Percentiles rank a stretch among this genome's conserved stretches.
phyloP scores from a whole-genome alignment of 2,113 vertebrate genomes.

The Laticauda colubrina region DNA sequence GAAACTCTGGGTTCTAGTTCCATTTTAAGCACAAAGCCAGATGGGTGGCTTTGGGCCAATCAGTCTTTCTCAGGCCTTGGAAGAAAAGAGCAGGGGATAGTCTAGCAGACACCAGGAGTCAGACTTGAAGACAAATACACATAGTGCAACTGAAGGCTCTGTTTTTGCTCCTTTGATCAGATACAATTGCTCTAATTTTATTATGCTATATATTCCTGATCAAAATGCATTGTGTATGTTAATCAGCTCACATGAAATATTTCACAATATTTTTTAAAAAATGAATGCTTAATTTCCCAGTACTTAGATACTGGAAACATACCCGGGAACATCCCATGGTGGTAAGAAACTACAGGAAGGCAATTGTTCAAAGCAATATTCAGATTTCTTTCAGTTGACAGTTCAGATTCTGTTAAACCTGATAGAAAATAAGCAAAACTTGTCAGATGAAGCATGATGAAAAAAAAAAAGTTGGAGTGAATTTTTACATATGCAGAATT shows the following conservation, averaged over 20 bases:
- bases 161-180: not conserved
- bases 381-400: constrained; percentile 3
- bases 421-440: not conserved
- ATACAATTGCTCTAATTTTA: not conserved
- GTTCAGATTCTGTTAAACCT: constrained; percentile 12
- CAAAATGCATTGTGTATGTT: not conserved
- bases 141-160: not conserved
- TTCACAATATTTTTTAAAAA: not conserved
- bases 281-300: not conserved
- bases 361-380: constrained; percentile 16
- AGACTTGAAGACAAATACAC: not conserved
- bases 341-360: constrained; percentile 18
- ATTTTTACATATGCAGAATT: not conserved
- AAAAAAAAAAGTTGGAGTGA: not conserved
- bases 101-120: not conserved
- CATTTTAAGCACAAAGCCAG: not conserved
- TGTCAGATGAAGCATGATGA: not conserved
- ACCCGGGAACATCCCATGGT: constrained; percentile 28
- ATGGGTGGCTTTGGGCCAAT: not conserved
- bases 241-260: not conserved
- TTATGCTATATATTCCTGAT: not conserved
- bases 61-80: not conserved
- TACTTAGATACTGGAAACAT: not conserved
- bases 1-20: not conserved
- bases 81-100: not conserved